These are phyloP conservation scores for Galbula dea DNA, from an alignment of 2,113 vertebrate species.

Conservation along the genomic window DNA sequence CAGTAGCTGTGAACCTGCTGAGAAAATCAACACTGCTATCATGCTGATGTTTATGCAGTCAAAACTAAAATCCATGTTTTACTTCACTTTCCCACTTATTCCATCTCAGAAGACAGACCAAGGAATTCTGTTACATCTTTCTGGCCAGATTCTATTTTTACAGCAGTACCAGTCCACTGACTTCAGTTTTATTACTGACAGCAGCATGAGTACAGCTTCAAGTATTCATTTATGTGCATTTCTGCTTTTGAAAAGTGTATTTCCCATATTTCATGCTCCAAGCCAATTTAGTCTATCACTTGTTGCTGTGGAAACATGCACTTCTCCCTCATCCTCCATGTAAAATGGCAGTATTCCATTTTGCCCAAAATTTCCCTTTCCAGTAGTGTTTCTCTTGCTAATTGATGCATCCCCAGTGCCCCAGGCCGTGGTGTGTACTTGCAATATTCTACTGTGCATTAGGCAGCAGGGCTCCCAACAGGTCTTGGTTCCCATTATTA, in stretches of 20 bases:
- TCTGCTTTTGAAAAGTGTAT: not conserved
- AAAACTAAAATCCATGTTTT: not conserved
- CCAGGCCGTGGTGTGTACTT: not conserved
- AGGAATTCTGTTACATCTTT: not conserved
- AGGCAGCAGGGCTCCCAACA: not conserved
- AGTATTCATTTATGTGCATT: not conserved
- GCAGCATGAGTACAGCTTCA: not conserved
- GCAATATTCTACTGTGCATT: not conserved
- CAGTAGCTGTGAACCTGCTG: not conserved
- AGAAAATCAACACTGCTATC: not conserved
- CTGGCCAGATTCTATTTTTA: not conserved
- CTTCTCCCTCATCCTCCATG: not conserved
- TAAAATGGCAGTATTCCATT: not conserved
- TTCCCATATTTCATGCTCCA: not conserved
- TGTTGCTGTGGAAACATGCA: slow-evolving; percentile 58
- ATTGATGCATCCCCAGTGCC: not conserved
- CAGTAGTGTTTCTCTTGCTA: not conserved
- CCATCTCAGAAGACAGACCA: not conserved
- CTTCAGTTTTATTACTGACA: not conserved
- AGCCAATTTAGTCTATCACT: slow-evolving; percentile 15
- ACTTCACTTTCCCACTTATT: not conserved
- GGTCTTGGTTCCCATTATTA: not conserved
- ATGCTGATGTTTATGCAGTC: not conserved
- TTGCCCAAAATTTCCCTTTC: not conserved
- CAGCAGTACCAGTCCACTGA: not conserved